Conservation (phyloP, 2,888 invertebrate species). For the Noctua janthina region DNA sequence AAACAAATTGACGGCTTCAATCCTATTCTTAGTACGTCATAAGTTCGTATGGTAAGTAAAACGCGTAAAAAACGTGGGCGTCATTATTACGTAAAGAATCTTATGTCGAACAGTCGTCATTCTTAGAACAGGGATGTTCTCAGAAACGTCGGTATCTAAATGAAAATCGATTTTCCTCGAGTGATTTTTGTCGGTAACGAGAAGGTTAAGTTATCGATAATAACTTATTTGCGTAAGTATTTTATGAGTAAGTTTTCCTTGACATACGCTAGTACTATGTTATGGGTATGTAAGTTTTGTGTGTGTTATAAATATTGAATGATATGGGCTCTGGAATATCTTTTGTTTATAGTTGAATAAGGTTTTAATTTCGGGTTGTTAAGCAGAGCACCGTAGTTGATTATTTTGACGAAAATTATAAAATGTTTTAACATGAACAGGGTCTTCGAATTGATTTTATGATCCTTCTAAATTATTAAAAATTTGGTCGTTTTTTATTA, state of each 20-base stretch:
- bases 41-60: conserved; percentile 28
- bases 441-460: background rate
- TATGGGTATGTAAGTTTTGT: conserved; percentile 35
- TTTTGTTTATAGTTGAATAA: background rate
- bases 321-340: background rate
- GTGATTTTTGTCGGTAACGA: conserved; percentile 51
- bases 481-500: background rate
- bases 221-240: conserved; percentile 63
- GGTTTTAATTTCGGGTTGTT: background rate
- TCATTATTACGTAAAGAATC: conserved; percentile 54
- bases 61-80: conserved; percentile 38
- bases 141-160: conserved; percentile 28
- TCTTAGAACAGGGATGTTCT: conserved; percentile 33
- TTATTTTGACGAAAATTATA: conserved; percentile 2
- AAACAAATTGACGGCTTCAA: conserved; percentile 12
- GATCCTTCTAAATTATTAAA: background rate
- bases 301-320: conserved; percentile 23
- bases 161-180: conserved; percentile 58
- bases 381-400: background rate
- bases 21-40: conserved; percentile 48
- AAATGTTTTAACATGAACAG: background rate
- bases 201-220: conserved; percentile 52
- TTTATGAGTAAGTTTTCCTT: conserved; percentile 63
- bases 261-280: conserved; percentile 52
- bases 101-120: conserved; percentile 44